Conservation (phyloP, 2,797 vertebrate genomes). For the Alfaro cultratus region DNA sequence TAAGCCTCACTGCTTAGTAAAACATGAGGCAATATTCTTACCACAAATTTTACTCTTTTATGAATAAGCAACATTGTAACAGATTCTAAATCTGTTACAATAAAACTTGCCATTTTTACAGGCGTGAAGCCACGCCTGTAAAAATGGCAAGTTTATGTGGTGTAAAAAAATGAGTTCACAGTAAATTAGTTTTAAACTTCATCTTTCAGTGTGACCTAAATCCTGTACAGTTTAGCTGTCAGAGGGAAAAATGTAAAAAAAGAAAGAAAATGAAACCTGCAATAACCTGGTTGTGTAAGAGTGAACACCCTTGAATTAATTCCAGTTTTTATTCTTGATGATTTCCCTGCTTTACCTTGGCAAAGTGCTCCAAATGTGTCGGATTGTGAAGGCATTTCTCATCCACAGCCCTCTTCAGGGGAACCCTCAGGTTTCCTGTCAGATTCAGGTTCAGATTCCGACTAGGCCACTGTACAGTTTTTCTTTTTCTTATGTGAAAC, state of each 20-base stretch:
- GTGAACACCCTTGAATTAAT: background rate
- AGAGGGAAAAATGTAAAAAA: background rate
- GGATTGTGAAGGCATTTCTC: background rate
- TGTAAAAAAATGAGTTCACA: background rate
- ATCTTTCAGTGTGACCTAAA: background rate
- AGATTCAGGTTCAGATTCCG: background rate
- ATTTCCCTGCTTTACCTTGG: background rate
- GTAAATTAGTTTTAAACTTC: background rate
- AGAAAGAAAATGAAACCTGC: background rate
- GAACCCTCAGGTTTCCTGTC: background rate
- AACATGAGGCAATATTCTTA: constrained; percentile 39
- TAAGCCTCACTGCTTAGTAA: constrained; percentile 49
- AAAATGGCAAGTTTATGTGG: background rate
- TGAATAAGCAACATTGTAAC: constrained; percentile 12
- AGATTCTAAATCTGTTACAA: too few species aligned
- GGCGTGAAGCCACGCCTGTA: background rate
- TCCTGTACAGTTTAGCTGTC: background rate
- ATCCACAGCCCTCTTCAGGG: background rate
- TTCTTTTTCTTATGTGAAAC: background rate
- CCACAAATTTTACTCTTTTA: constrained; percentile 21
- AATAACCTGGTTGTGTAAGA: background rate
- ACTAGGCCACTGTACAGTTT: background rate
- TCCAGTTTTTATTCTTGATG: background rate
- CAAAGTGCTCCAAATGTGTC: background rate
- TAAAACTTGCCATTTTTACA: too few species aligned